Percentiles rank a stretch among this genome's conserved stretches.
These are phyloP conservation scores for Hiodon alosoides DNA, from an alignment of 2,113 vertebrate genomes.

Conservation along the genomic window DNA sequence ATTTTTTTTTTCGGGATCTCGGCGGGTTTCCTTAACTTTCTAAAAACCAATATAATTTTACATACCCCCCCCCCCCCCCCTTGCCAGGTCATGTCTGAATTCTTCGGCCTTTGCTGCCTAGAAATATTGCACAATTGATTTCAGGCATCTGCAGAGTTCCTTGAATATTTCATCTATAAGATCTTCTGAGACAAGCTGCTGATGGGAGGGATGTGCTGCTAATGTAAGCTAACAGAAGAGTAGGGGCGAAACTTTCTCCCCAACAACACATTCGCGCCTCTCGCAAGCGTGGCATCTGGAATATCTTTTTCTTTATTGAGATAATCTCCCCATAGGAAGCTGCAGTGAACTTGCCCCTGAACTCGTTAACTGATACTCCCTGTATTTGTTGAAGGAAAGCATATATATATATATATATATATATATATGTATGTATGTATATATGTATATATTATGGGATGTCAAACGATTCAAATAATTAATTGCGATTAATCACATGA, in stretches of 20 bases:
- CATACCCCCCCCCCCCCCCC: too few relatives aligned
- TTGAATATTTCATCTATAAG: slow-evolving; percentile 24
- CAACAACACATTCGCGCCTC: background rate
- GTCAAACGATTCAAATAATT: too few relatives aligned
- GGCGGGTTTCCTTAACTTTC: too few relatives aligned
- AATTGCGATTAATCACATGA: too few relatives aligned
- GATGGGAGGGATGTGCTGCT: slow-evolving; percentile 14
- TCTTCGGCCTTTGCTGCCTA: slow-evolving; percentile 1
- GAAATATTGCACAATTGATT: slow-evolving; percentile 3
- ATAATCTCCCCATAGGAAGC: background rate
- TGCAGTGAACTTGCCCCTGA: background rate
- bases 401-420: background rate
- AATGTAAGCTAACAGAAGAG: slow-evolving; percentile 12
- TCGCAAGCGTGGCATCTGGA: background rate
- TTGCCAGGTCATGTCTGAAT: background rate
- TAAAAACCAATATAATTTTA: too few relatives aligned
- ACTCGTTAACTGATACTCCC: background rate
- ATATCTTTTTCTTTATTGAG: slow-evolving; percentile 9
- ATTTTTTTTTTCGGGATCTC: too few relatives aligned
- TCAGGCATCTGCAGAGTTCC: background rate
- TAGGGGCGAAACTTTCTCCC: background rate
- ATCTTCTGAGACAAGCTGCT: slow-evolving; percentile 18
- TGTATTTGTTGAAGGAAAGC: background rate
- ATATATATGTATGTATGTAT: too few relatives aligned
- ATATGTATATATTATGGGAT: too few relatives aligned